phyloP scores from a whole-genome alignment of 2,888 invertebrate genomes.

The Thumatha senex region DNA sequence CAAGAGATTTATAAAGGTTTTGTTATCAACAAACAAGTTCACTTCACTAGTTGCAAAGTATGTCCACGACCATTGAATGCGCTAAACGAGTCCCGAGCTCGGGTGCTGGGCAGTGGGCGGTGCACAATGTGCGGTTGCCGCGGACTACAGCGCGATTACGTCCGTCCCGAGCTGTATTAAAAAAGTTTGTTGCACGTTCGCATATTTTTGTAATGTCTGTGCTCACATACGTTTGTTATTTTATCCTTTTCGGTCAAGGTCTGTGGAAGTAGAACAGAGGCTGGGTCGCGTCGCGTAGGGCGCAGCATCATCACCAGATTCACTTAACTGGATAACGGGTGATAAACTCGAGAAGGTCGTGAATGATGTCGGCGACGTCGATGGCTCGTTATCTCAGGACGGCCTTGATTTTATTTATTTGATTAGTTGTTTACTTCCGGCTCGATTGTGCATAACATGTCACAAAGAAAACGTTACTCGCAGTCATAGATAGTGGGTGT shows the following conservation, averaged over 20 bases:
- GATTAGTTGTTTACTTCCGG: neutral
- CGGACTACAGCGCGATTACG: constrained; percentile 3
- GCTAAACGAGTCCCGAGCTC: neutral
- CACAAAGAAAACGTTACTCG: neutral
- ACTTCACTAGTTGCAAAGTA: too few relatives aligned
- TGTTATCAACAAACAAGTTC: too few relatives aligned
- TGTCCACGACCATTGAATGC: too few relatives aligned
- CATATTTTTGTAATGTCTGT: neutral
- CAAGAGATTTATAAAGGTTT: too few relatives aligned
- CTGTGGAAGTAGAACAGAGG: constrained; percentile 1
- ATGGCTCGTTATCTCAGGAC: neutral
- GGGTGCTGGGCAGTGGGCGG: neutral
- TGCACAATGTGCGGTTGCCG: neutral
- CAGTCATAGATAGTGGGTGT: neutral
- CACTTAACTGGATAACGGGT: neutral
- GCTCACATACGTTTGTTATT: constrained; percentile 1
- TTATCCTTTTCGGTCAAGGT: constrained; percentile 7
- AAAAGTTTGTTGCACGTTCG: neutral
- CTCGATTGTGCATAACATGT: neutral
- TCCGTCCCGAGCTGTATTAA: neutral
- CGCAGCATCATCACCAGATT: constrained; percentile 1
- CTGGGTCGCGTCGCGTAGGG: neutral
- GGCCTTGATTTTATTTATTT: neutral
- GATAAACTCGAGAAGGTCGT: neutral
- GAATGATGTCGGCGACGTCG: neutral